Percentiles rank a stretch among this genome's conserved stretches.
phyloP scores from a whole-genome alignment of 2,888 invertebrate genomes.

The Cryptocheilus praepositus region DNA sequence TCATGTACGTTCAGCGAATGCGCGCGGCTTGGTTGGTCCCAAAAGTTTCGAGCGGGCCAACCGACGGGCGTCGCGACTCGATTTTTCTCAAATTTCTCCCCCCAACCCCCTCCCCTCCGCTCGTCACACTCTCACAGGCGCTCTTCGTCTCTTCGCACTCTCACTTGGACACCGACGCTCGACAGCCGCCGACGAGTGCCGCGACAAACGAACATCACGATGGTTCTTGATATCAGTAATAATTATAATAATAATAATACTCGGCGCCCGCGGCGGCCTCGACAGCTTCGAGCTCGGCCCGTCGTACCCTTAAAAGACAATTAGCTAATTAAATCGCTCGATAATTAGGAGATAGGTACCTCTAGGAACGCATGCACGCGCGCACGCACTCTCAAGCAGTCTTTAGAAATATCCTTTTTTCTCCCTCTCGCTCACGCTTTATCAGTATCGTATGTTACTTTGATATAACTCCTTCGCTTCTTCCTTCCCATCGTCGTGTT shows the following conservation, averaged over 20 bases:
- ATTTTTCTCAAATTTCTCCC: not conserved
- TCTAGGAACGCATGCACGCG: constrained; percentile 68
- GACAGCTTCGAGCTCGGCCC: constrained; percentile 33
- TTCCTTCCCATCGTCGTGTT: constrained; percentile 13
- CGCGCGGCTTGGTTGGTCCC: constrained; percentile 9
- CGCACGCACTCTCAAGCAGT: constrained; percentile 71
- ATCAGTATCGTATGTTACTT: constrained; percentile 1
- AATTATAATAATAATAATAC: constrained; percentile 53
- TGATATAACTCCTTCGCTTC: constrained; percentile 11
- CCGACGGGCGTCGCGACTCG: not conserved
- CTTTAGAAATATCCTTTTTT: constrained; percentile 68
- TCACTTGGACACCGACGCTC: not conserved
- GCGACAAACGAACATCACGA: constrained; percentile 1
- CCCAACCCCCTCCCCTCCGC: not conserved
- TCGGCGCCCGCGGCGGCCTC: constrained; percentile 44
- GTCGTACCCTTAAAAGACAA: constrained; percentile 49
- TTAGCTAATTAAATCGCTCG: constrained; percentile 61
- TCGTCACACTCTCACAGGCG: not conserved
- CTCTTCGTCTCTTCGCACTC: not conserved
- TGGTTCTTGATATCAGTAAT: constrained; percentile 10
- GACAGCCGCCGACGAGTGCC: not conserved
- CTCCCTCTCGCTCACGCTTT: constrained; percentile 18
- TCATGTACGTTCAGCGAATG: not conserved
- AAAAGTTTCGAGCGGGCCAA: constrained; percentile 2
- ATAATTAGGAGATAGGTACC: constrained; percentile 60